Conservation (phyloP, 2,797 vertebrate genomes). For the Neostethus bicornis region DNA sequence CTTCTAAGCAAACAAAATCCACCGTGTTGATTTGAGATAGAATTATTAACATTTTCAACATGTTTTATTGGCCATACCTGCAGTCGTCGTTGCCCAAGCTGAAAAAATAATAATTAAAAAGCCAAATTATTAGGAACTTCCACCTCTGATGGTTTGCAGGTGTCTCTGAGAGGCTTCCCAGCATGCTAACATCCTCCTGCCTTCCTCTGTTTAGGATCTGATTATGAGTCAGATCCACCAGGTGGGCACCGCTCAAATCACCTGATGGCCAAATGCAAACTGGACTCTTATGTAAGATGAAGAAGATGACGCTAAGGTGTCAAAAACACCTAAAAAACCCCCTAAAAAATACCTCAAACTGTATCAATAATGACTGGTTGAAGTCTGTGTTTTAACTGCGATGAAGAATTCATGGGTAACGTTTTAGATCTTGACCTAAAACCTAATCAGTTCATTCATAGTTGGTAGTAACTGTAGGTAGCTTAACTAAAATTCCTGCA, state of each 20-base stretch:
- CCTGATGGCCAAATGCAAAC: conserved; percentile 55
- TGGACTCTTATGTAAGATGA: conserved; percentile 17
- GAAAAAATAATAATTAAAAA: too few relatives aligned
- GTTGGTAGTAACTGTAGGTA: too few relatives aligned
- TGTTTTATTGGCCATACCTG: not conserved
- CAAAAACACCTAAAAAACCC: conserved; percentile 28
- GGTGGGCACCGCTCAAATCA: conserved; percentile 63
- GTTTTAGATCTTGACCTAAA: too few relatives aligned
- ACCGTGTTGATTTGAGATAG: too few relatives aligned
- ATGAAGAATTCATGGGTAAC: too few relatives aligned
- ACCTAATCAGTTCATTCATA: too few relatives aligned
- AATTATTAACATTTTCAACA: too few relatives aligned
- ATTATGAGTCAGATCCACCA: conserved; percentile 72
- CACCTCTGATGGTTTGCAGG: conserved; percentile 17
- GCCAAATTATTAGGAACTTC: conserved; percentile 14
- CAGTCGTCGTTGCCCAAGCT: not conserved
- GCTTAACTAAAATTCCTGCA: too few relatives aligned
- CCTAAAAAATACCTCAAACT: too few relatives aligned
- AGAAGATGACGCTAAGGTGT: conserved; percentile 13
- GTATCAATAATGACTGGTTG: too few relatives aligned
- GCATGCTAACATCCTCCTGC: conserved; percentile 52
- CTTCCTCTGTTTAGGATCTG: conserved; percentile 57
- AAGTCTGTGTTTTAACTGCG: too few relatives aligned
- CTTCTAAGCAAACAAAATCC: too few relatives aligned
- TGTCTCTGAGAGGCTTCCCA: conserved; percentile 52